A percentile compares a stretch with the other conserved stretches of the same genome.
Evolutionary conservation across 2,888 invertebrate genomes (phyloP).

Genomic region (Caenorhabditis uteleia): DNA sequence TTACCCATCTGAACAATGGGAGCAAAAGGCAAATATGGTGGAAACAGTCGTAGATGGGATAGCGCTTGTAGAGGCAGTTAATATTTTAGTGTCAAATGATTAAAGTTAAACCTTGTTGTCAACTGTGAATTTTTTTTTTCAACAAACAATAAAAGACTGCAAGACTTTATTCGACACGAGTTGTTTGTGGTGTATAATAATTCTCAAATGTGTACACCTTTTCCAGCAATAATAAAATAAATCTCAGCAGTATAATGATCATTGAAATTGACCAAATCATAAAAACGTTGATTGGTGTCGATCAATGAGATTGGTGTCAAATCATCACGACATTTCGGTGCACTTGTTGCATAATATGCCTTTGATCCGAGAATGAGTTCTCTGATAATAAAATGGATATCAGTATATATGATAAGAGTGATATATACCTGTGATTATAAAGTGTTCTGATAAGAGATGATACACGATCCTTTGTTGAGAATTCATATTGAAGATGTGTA

Average conservation of each 20-base stretch:
- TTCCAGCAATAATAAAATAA: background rate
- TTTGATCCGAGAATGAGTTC: background rate
- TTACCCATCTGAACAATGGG: too few species aligned
- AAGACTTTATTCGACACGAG: too few species aligned
- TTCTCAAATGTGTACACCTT: too few species aligned
- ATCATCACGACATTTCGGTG: conserved; percentile 5
- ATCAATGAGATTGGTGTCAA: conserved; percentile 10
- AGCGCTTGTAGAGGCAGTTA: too few species aligned
- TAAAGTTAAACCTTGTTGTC: too few species aligned
- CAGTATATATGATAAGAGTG: background rate
- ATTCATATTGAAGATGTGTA: conserved; percentile 13
- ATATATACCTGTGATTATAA: conserved; percentile 1
- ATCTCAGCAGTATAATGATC: background rate
- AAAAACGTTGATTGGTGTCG: conserved; percentile 30
- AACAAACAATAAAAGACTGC: too few species aligned
- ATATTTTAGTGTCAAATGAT: too few species aligned
- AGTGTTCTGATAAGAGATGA: conserved; percentile 11
- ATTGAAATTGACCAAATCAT: conserved; percentile 10
- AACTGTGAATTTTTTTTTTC: too few species aligned
- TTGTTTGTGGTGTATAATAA: too few species aligned
- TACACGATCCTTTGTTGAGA: conserved; percentile 15
- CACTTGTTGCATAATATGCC: conserved; percentile 10
- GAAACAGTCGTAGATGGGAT: too few species aligned
- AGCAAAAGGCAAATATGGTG: too few species aligned
- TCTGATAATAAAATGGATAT: conserved; percentile 5